Evolutionary conservation across 2,113 vertebrate genomes (phyloP).

Genomic region (Gobiocypris rarus): DNA sequence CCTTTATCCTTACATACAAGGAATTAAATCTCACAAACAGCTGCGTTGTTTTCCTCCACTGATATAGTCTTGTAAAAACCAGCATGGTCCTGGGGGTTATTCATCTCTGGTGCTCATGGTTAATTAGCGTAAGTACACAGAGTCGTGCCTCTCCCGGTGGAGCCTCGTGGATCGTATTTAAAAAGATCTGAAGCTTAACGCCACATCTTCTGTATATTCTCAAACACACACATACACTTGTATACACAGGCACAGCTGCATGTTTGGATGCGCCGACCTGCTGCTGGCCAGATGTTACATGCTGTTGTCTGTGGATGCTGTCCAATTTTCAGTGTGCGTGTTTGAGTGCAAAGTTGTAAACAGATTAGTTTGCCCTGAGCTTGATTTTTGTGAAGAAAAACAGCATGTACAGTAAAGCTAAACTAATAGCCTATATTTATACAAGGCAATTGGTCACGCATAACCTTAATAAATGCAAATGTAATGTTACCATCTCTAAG

Average conservation of each 20-base stretch:
- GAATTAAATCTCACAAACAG: constrained; percentile 21
- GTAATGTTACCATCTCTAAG: not conserved
- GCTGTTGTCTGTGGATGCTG: constrained; percentile 32
- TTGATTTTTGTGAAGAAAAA: not conserved
- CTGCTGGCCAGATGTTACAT: constrained; percentile 54
- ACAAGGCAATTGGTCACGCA: not conserved
- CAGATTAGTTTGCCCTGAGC: constrained; percentile 11
- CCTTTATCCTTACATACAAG: not conserved
- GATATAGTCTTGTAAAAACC: not conserved
- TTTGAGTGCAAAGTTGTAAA: constrained; percentile 11
- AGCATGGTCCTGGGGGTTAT: constrained; percentile 22
- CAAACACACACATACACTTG: not conserved
- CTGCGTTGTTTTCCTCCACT: constrained; percentile 24
- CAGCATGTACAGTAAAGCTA: not conserved
- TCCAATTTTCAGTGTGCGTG: constrained; percentile 5
- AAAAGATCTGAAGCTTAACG: constrained; percentile 28
- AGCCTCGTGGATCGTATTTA: constrained; percentile 24
- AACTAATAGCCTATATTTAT: not conserved
- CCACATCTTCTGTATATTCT: constrained; percentile 20
- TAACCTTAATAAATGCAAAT: not conserved
- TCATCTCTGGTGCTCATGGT: constrained; percentile 23
- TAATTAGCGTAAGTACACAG: constrained; percentile 40
- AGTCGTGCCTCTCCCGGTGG: constrained; percentile 19
- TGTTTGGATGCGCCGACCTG: constrained; percentile 31
- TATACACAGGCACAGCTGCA: constrained; percentile 40